phyloP scores from a whole-genome alignment of 2,797 vertebrate species.

The Sebastes paucispinis region DNA sequence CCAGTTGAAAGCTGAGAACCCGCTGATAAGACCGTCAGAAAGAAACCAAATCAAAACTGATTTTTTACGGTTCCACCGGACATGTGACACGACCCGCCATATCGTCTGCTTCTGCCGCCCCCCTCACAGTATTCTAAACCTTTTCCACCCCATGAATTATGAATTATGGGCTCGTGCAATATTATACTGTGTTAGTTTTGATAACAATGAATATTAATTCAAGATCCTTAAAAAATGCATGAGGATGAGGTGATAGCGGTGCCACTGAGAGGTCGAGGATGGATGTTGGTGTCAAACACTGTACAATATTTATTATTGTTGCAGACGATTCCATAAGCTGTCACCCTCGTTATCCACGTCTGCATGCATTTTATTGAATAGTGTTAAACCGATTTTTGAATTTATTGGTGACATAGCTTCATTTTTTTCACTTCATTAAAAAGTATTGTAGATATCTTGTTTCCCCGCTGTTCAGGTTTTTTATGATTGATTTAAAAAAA shows the following conservation, averaged over 20 bases:
- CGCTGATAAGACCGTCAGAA: slow-evolving; percentile 51
- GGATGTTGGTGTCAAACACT: slow-evolving; percentile 69
- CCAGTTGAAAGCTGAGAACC: slow-evolving; percentile 48
- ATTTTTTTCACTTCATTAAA: slow-evolving; percentile 36
- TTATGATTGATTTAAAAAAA: slow-evolving; percentile 38
- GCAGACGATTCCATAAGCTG: slow-evolving; percentile 37
- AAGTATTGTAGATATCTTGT: slow-evolving; percentile 37
- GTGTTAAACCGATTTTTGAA: slow-evolving; percentile 11
- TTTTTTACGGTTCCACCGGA: slow-evolving; percentile 71
- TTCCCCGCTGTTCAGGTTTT: slow-evolving; percentile 61
- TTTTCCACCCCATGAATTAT: slow-evolving; percentile 77
- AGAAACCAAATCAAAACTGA: slow-evolving; percentile 73
- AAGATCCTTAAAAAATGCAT: slow-evolving; percentile 68
- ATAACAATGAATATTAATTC: slow-evolving; percentile 74
- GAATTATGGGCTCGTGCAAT: slow-evolving; percentile 84
- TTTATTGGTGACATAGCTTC: slow-evolving; percentile 28
- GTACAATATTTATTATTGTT: slow-evolving; percentile 61
- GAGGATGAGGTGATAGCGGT: slow-evolving; percentile 58
- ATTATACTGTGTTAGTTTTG: slow-evolving; percentile 77
- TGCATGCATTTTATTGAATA: slow-evolving; percentile 55
- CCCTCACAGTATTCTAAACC: slow-evolving; percentile 59
- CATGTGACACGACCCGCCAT: slow-evolving; percentile 43
- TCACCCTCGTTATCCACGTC: slow-evolving; percentile 39
- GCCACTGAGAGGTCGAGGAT: slow-evolving; percentile 41
- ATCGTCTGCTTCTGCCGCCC: slow-evolving; percentile 61